Conservation (phyloP, 2,113 vertebrate species). For the Stigmatopora nigra region DNA sequence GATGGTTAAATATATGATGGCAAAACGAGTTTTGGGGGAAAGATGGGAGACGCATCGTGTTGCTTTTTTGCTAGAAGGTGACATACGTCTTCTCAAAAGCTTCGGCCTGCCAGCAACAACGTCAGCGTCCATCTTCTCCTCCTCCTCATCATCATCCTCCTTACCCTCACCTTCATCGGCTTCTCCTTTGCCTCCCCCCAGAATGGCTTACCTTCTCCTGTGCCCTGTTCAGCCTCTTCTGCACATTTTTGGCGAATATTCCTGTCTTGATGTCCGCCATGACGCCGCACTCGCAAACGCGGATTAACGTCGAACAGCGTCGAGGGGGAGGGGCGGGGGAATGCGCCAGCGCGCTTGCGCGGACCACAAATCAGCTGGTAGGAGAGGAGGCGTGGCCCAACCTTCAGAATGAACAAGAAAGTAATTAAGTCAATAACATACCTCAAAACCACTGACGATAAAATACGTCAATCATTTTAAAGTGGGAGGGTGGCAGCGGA, state of each 20-base stretch:
- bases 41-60: too few species aligned
- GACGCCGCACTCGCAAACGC: conserved; percentile 56
- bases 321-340: neutral
- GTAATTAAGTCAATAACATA: too few species aligned
- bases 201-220: conserved; percentile 83
- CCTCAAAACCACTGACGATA: too few species aligned
- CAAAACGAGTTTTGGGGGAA: neutral
- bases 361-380: neutral
- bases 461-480: too few species aligned
- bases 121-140: neutral
- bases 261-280: conserved; percentile 97
- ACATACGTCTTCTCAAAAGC: neutral
- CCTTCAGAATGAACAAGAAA: too few species aligned
- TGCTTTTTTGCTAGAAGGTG: conserved; percentile 1
- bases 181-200: neutral
- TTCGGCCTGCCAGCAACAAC: conserved; percentile 31
- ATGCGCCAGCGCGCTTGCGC: neutral
- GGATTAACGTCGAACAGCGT: conserved; percentile 26
- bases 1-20: neutral
- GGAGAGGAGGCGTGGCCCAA: neutral
- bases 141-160: neutral
- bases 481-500: too few species aligned
- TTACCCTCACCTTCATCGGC: neutral
- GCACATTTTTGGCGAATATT: conserved; percentile 95
- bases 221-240: conserved; percentile 87